Base-by-base conservation (phyloP, 2,888 invertebrate genomes). In the Thereva nobilitata region DNA sequence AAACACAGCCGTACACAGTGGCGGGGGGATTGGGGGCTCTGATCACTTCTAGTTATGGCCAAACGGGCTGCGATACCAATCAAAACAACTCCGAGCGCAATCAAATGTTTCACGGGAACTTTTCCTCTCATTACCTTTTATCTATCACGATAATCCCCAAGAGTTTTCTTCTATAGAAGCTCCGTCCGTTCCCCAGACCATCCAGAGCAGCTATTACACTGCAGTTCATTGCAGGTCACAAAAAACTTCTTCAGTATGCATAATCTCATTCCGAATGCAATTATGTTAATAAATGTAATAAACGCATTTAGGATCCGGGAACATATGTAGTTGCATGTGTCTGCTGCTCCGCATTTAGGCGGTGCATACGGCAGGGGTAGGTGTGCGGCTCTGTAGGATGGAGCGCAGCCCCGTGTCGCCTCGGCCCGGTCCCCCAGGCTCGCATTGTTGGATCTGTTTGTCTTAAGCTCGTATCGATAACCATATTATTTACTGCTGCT, bases 401-500 rank as follows among this genome's bases (percentile, higher is more conserved):
- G 23, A 23, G n/a, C 34, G 5, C 4, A 9, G 12, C 61, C 40
- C 12, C 40, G 34, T 5, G 35, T 7, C 40, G 7, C 40, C 4
- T 4, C 6, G 9, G 34, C 52, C 6, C 23, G 5, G 6, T 34
- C 52, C 7, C 10, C 47, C 10, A 9, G 6, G 37, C 12, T 7
- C 8, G 2, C 10, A 41, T 49, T 12, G 10, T 10, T 49, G 34
- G 23, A 34, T 61, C 61, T 61, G 61, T 61, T 64, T 64, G 54
- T 54, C 54, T 54, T 53, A 55, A 64, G 47, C 45, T 54, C 47
- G 47, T 47, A 54, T 38, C 54, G 12, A 55, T 64, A 64, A 64
- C 61, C 64, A 65, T 65, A 47, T 65, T 65, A 65, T 65, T 65
- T 65, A 47, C 56, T 49, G 75, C 76, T 74, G 80, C 80, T 80